These are phyloP conservation scores for Micropoecilia bifurca DNA, from an alignment of 2,797 vertebrate genomes.

Conservation along the genomic window DNA sequence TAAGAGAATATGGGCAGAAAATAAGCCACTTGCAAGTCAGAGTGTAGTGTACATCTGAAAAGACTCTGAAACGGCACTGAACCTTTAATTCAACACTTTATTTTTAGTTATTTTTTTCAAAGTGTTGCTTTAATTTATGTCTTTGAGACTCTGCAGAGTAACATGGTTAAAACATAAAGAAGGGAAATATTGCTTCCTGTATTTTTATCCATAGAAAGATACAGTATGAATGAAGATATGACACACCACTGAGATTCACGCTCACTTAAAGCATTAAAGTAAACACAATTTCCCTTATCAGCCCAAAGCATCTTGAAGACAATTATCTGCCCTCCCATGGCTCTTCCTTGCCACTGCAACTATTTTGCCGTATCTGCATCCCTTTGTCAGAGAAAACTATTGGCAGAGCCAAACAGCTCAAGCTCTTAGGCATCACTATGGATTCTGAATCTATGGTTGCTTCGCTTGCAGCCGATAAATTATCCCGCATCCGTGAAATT, in stretches of 20 bases:
- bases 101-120: neutral
- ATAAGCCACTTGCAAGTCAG: constrained; percentile 7
- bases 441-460: too few species aligned
- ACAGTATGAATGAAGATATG: neutral
- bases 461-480: too few species aligned
- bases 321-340: neutral
- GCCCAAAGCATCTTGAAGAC: neutral
- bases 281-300: neutral
- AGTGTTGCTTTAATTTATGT: neutral
- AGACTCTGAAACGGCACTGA: constrained; percentile 14
- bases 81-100: neutral
- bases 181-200: neutral
- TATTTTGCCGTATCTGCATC: too few species aligned
- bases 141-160: neutral
- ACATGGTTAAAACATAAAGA: neutral
- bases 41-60: constrained; percentile 10
- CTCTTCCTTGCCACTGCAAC: too few species aligned
- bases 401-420: too few species aligned
- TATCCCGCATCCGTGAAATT: too few species aligned
- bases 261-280: neutral
- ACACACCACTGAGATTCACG: neutral
- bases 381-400: too few species aligned
- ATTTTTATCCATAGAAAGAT: neutral
- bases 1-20: constrained; percentile 10
- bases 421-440: too few species aligned